A percentile compares a stretch with the other conserved stretches of the same genome.
Conservation (phyloP, 2,888 invertebrate genomes). For the Cistogaster globosa region DNA sequence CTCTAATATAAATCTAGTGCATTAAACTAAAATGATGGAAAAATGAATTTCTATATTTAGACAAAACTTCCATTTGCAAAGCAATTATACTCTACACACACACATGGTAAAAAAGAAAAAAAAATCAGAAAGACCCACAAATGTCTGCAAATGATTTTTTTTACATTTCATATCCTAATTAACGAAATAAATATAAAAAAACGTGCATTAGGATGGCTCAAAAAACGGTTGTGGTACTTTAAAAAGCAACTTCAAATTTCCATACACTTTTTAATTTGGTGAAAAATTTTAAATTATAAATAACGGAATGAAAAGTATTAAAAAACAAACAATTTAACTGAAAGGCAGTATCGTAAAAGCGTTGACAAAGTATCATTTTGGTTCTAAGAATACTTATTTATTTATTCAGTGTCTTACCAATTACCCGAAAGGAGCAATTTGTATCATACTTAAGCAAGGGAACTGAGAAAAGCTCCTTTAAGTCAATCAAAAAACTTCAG, state of each 20-base stretch:
- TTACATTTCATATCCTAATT: constrained; percentile 40
- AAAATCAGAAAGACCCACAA: neutral
- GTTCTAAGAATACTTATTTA: neutral
- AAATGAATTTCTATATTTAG: constrained; percentile 39
- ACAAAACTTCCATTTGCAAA: constrained; percentile 40
- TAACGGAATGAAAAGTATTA: no score
- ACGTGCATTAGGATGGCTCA: neutral
- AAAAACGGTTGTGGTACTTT: neutral
- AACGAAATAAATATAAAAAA: constrained; percentile 4
- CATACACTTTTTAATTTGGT: no score
- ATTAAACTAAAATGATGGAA: constrained; percentile 13
- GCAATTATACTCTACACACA: neutral
- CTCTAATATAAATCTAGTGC: neutral
- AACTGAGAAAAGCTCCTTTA: no score
- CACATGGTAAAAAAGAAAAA: neutral
- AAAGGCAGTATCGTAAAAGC: no score
- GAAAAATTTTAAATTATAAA: no score
- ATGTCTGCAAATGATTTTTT: neutral
- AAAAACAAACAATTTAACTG: no score
- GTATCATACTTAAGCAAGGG: no score
- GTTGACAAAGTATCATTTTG: no score
- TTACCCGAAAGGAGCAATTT: no score
- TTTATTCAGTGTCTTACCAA: neutral
- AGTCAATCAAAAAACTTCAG: no score
- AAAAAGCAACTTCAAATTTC: no score